A percentile compares a stretch with the other conserved stretches of the same genome.
Evolutionary conservation across 2,888 invertebrate genomes (phyloP).

Genomic region (Linnaemya tessellans): DNA sequence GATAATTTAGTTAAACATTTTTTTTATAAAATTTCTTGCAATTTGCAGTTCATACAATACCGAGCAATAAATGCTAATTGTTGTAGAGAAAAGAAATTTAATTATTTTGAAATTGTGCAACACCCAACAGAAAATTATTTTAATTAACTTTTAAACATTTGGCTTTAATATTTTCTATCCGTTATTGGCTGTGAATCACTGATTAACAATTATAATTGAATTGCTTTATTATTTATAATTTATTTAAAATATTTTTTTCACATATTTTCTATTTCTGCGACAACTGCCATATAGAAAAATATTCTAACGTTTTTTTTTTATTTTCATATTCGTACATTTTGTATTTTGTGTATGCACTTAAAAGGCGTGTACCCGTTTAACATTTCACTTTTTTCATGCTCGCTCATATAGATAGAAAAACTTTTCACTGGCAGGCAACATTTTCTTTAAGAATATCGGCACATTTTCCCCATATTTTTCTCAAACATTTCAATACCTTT

Average conservation of each 20-base stretch:
- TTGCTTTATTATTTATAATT: slow-evolving; percentile 3
- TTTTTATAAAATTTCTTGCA: too few relatives aligned
- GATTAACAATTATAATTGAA: neutral
- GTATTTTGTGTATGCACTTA: slow-evolving; percentile 74
- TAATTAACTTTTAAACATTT: slow-evolving; percentile 1
- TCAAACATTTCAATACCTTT: slow-evolving; percentile 37
- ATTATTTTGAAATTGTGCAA: too few relatives aligned
- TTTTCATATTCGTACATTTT: slow-evolving; percentile 49
- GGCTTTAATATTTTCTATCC: neutral
- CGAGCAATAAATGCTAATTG: too few relatives aligned
- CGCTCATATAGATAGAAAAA: slow-evolving; percentile 60
- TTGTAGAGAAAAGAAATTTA: too few relatives aligned
- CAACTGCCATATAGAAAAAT: slow-evolving; percentile 49
- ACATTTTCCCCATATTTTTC: slow-evolving; percentile 27
- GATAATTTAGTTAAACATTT: too few relatives aligned
- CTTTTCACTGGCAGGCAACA: slow-evolving; percentile 49
- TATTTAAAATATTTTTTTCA: slow-evolving; percentile 32
- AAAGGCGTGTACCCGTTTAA: slow-evolving; percentile 76
- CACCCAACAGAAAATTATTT: neutral
- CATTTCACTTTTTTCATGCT: slow-evolving; percentile 67
- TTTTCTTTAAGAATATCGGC: slow-evolving; percentile 53
- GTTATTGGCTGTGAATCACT: slow-evolving; percentile 47
- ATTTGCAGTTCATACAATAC: too few relatives aligned
- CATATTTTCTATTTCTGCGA: slow-evolving; percentile 29
- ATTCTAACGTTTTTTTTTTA: slow-evolving; percentile 60